Conservation (phyloP, 2,113 vertebrate genomes). For the Zosterops lateralis region DNA sequence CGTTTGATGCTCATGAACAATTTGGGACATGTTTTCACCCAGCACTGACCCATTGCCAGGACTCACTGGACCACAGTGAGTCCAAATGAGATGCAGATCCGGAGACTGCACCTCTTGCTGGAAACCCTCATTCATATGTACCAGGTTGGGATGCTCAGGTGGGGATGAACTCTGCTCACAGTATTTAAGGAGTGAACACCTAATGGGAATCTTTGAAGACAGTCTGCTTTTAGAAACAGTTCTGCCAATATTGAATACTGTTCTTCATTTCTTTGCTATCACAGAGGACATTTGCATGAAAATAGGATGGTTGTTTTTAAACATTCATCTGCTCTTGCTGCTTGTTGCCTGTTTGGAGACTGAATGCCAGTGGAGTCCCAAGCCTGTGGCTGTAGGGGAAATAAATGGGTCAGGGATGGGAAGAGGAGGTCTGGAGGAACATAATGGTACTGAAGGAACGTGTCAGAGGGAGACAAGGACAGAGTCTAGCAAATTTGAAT, state of each 20-base stretch:
- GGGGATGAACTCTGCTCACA: neutral
- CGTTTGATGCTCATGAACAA: neutral
- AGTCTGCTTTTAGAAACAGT: neutral
- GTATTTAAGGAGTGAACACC: neutral
- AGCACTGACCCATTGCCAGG: neutral
- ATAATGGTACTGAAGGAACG: fast-evolving
- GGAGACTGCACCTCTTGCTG: neutral
- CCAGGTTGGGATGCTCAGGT: neutral
- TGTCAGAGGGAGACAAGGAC: neutral
- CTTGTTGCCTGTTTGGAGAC: neutral
- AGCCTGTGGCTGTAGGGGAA: neutral
- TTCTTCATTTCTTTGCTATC: neutral
- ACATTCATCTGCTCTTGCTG: neutral
- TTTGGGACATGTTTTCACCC: fast-evolving
- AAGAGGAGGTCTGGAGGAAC: neutral
- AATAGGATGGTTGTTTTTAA: neutral
- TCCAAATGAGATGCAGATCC: neutral
- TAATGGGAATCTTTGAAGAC: slow-evolving; percentile 24
- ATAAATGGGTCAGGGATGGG: neutral
- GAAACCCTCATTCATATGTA: slow-evolving; percentile 1
- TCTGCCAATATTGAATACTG: neutral
- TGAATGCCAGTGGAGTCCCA: neutral
- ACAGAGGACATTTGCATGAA: neutral
- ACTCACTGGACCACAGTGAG: neutral
- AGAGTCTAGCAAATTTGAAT: neutral